Conservation (phyloP, 2,113 vertebrate species). For the Egretta garzetta region DNA sequence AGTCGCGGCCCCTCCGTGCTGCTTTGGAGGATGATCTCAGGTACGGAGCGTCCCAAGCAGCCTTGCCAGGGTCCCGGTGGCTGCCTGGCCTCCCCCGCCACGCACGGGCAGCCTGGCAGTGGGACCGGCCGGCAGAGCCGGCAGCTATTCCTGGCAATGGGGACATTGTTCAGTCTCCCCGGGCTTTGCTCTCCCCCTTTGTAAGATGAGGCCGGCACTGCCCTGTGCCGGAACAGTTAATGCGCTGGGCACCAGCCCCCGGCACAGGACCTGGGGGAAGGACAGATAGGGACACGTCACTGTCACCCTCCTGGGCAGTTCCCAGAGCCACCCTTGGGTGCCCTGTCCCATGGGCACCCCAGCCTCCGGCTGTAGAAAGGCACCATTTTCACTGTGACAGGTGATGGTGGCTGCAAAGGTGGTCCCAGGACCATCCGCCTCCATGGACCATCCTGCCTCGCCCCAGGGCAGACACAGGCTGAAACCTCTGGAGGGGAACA, state of each 20-base stretch:
- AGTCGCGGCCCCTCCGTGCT: rapidly evolving
- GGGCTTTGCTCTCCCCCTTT: background rate
- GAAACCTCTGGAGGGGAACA: background rate
- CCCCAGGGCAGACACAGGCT: background rate
- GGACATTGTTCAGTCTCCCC: background rate
- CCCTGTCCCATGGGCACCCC: background rate
- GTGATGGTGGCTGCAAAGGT: background rate
- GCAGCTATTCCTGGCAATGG: constrained; percentile 47
- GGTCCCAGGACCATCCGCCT: background rate
- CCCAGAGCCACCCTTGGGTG: background rate
- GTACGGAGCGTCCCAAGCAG: background rate
- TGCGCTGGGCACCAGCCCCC: background rate
- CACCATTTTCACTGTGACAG: background rate
- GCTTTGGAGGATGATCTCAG: constrained; percentile 61
- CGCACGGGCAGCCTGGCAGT: background rate
- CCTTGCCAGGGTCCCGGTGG: background rate
- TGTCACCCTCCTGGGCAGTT: background rate
- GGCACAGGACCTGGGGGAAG: background rate
- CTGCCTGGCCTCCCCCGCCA: background rate
- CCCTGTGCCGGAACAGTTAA: constrained; percentile 46
- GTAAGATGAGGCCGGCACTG: constrained; percentile 23
- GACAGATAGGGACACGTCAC: background rate
- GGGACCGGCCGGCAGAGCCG: background rate
- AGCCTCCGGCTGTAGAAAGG: background rate
- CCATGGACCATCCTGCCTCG: rapidly evolving